Base-by-base conservation (phyloP, 2,113 vertebrate genomes). In the Clarias magur region DNA sequence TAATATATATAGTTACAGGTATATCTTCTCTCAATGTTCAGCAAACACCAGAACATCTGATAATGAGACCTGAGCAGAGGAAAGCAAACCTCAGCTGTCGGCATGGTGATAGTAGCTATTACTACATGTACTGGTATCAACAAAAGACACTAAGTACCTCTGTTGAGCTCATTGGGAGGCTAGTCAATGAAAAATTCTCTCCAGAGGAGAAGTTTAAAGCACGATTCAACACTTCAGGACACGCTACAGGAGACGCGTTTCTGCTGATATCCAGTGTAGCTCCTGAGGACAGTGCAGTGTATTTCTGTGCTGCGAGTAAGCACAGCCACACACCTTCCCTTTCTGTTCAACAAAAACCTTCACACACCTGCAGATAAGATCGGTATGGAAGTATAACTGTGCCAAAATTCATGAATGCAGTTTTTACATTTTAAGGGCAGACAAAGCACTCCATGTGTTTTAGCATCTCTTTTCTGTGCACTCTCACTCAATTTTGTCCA, bases 101-200 rank as follows among this genome's bases (percentile, higher is more conserved):
- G 12, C 90, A 91, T 23, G 89, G 84, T n/a, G 85, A 91, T 23
- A 34, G 0, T 16, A n/a, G 0, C 84, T 89, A 89, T 34, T 3
- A n/a, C 0, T 88, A 86, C 72, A 85, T 92, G 80, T 88, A 79
- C 73, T 92, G 89, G 88, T 92, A 91, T 79, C 86, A 82, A 60
- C 91, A 89, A 78, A 80, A 83, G 15, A 30, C 70, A 86, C 63
- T 65, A 87, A 82, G 82, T 90, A 83, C 53, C 84, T 81, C 81
- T 86, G 87, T 87, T 34, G 57, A 85, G 38, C 67, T 78, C 3
- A 68, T 92, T 42, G 91, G 90, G 2, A 34, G 1, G 34, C 34
- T 34, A 1, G 1, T 34, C 1, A 34, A 2, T 34, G 34, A 34
- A 34, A 38, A 38, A 38, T 38, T 38, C 16, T 60, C 56, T 16